These are phyloP conservation scores for Protula sp. DNA, from an alignment of 2,888 invertebrate species.

Conservation along the genomic window DNA sequence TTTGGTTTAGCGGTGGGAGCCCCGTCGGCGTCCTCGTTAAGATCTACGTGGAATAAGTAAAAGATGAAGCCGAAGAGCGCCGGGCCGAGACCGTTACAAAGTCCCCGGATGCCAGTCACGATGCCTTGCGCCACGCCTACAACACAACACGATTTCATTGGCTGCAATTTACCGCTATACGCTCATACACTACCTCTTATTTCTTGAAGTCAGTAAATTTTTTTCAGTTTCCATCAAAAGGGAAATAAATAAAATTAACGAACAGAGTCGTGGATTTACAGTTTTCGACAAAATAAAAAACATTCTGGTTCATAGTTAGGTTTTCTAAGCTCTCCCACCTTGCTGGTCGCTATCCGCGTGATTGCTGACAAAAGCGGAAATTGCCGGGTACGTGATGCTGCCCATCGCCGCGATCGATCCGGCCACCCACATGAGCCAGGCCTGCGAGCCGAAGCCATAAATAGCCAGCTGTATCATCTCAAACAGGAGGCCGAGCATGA, in stretches of 20 bases:
- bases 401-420: conserved; percentile 93
- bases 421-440: conserved; percentile 99
- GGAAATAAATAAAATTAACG: too few relatives aligned
- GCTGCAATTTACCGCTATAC: too few relatives aligned
- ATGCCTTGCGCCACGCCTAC: conserved; percentile 71
- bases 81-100: conserved; percentile 96
- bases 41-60: conserved; percentile 95
- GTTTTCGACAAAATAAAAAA: too few relatives aligned
- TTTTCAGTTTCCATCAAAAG: not conserved
- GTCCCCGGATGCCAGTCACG: conserved; percentile 96
- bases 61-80: conserved; percentile 98
- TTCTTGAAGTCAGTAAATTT: not conserved
- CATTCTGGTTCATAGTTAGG: too few relatives aligned
- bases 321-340: too few relatives aligned
- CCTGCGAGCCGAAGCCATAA: conserved; percentile 94
- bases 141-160: too few relatives aligned
- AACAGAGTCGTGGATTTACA: too few relatives aligned
- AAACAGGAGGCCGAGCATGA: conserved; percentile 91
- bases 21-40: conserved; percentile 65
- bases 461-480: conserved; percentile 95
- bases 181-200: not conserved
- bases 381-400: conserved; percentile 96
- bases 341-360: conserved; percentile 97
- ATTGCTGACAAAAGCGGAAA: conserved; percentile 96
- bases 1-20: too few relatives aligned